Evolutionary conservation across 92 coral and sea anemone genomes (phyloP), one percentile per base, ranked within the genome.

Genomic region (Actinostola sp.): DNA sequence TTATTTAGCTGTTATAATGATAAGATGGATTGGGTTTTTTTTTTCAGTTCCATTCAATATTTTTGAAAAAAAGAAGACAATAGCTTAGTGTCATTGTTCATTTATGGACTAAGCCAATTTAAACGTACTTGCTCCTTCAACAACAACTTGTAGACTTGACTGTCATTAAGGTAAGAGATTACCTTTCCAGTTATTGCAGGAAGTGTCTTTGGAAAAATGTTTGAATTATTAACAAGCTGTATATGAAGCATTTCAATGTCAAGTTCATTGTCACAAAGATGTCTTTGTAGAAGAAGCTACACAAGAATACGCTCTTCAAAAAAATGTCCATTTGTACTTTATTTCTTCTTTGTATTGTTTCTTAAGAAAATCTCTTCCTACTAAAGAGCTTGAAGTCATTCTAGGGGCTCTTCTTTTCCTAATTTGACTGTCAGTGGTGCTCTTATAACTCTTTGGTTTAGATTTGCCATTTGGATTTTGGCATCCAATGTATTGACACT

Each of bases 381-480:
- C 43, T 61, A 76, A 36, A 55, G 29, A 34, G 35, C 59, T 62
- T 49, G 72, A 32, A 52, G 75, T 50, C 78, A 72, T 81, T 31
- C 65, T 23, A 35, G 73, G 56, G 55, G 81, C 49, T 49, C 81
- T 32, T 58, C 81, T 27, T 66, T 81, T 81, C 32, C 80, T 66
- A 26, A 67, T 54, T 16, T 13, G 17, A 13, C 19, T 46, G 17
- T 2, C 19, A 17, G 60, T 58, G 29, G 81, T 72, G 57, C 55
- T 21, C 19, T 52, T 13, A 11, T 39, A 11, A 30, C 14, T 30
- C 7, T 33, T 63, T 45, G 33, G 35, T 49, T 75, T 51, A 39
- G 33, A 61, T 48, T 65, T 76, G n/a, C 78, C 84, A 70, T 70
- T 30, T 7, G 84, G 84, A 57, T 79, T 79, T 53, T 79, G 29